These are phyloP conservation scores for Zygothrica quintamaculata DNA, from an alignment of 2,888 invertebrate genomes.

Conservation along the genomic window DNA sequence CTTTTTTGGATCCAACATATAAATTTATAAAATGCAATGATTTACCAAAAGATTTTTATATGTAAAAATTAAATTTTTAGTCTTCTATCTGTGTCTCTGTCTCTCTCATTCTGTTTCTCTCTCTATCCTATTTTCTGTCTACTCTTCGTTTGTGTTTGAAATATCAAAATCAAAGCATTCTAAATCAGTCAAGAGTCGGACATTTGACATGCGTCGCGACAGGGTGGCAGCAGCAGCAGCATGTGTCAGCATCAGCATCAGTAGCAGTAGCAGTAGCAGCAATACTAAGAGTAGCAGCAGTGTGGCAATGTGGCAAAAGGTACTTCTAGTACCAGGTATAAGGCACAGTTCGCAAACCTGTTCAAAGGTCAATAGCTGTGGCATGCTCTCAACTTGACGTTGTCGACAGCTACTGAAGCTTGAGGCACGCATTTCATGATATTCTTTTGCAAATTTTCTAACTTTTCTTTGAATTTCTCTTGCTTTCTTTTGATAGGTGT, in stretches of 20 bases:
- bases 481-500: slow-evolving; percentile 2
- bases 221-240: slow-evolving; percentile 1
- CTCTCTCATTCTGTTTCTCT: background rate
- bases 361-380: slow-evolving; percentile 44
- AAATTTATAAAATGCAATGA: background rate
- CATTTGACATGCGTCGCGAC: slow-evolving; percentile 23
- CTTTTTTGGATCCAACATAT: slow-evolving; percentile 21
- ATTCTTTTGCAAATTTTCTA: slow-evolving; percentile 38
- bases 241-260: background rate
- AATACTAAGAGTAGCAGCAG: too few species aligned
- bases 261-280: background rate
- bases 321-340: background rate
- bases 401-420: slow-evolving; percentile 38
- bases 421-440: slow-evolving; percentile 39
- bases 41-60: background rate
- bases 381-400: slow-evolving; percentile 22
- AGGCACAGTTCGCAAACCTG: slow-evolving; percentile 32
- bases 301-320: background rate
- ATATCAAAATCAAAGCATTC: slow-evolving; percentile 29
- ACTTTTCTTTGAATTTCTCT: background rate
- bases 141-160: background rate
- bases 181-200: slow-evolving; percentile 90
- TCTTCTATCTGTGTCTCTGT: background rate
- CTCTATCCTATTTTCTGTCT: background rate
- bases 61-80: background rate